These are phyloP conservation scores for Zaprionus taronus DNA, from an alignment of 1,140 invertebrate genomes.

Conservation along the genomic window DNA sequence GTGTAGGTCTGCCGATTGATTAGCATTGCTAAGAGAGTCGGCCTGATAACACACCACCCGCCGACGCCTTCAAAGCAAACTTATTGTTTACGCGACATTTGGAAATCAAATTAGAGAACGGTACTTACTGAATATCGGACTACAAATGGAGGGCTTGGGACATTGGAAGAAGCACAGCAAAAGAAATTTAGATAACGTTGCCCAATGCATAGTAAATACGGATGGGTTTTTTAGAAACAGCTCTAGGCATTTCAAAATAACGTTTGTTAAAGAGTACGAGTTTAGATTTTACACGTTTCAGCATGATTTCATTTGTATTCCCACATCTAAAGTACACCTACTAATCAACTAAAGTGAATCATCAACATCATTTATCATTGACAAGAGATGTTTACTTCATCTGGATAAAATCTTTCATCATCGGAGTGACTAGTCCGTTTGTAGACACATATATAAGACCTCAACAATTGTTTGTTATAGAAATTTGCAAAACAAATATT, in stretches of 20 bases:
- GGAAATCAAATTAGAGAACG: constrained; percentile 49
- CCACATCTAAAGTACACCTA: neutral
- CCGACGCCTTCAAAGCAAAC: constrained; percentile 10
- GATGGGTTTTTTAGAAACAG: neutral
- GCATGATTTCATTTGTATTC: neutral
- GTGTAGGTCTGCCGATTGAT: constrained; percentile 19
- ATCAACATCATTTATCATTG: neutral
- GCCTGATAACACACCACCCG: constrained; percentile 16
- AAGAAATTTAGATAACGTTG: constrained; percentile 5
- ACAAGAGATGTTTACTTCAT: neutral
- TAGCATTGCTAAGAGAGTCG: constrained; percentile 42
- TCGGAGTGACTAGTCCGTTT: neutral
- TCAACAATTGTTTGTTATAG: neutral
- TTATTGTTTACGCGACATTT: constrained; percentile 26
- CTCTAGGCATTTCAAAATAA: neutral
- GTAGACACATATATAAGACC: neutral
- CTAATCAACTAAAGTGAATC: neutral
- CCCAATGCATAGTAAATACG: neutral
- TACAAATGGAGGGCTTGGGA: neutral
- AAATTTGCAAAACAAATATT: neutral
- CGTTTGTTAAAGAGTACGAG: neutral
- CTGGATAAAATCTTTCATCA: neutral
- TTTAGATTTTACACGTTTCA: neutral
- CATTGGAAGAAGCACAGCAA: constrained; percentile 1
- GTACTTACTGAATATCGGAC: constrained; percentile 22